Base-by-base conservation (phyloP, 2,888 invertebrate species). In the Cotesia congregata region DNA sequence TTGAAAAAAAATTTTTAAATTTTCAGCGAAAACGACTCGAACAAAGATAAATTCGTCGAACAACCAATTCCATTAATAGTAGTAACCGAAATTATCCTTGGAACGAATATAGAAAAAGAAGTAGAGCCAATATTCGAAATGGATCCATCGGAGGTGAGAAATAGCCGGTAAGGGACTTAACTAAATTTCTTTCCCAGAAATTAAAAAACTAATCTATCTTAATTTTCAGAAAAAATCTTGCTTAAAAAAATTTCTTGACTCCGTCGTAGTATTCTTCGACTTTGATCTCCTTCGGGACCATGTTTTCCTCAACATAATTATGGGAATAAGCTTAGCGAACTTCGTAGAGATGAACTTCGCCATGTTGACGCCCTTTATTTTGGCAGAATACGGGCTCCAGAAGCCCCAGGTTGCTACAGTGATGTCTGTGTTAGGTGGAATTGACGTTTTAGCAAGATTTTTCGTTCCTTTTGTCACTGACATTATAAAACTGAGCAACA, bases 261-360 rank as follows among this genome's bases (percentile, higher is more conserved):
- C 93, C 85, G 84, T 94, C 5, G 88, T 91, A 0, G 89, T 92
- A 60, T 94, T 94, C 85, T 94, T 95, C 83, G 95, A 94, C 86
- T 90, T 95, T 77, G 93, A 93, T 86, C 90, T 95, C 71, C 87
- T 95, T 74, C 92, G 92, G 81, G 94, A 95, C 87, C 92, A 92
- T 12, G 92, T 93, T 3, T 95, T 93, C 82, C 91, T 94, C 1
- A 94, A 94, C 83, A 90, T 94, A 12, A 94, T 94, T 91, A 85
- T 94, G 74, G 95, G 95, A 0, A 90, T 94, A 69, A 94, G 94
- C 0, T 89, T 94, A 61, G 94, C 94, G 0, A 93, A 93, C 84
- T 94, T 94, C 83, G 93, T 92, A 4, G 95, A 95, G 87, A 83
- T 94, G 5, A 95, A 95, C 86, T 95, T 95, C 85, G 93, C 94